Conservation (phyloP, 2,113 vertebrate species). For the Scomber scombrus region DNA sequence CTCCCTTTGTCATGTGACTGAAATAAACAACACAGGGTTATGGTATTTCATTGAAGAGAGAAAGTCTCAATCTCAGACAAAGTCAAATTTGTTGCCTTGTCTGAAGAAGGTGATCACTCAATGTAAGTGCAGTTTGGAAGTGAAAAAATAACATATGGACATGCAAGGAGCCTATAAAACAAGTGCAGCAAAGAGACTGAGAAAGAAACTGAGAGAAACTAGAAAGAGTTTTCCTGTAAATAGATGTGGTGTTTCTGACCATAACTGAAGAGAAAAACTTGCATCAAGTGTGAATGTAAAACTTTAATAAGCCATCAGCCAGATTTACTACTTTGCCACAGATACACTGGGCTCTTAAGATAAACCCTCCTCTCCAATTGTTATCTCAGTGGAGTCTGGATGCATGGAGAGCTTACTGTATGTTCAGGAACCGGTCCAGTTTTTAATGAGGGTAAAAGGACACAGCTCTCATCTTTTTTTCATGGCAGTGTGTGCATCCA, state of each 20-base stretch:
- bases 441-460: conserved; percentile 71
- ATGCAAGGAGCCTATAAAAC: conserved; percentile 38
- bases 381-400: conserved; percentile 31
- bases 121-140: conserved; percentile 40
- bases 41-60: conserved; percentile 21
- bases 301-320: conserved; percentile 61
- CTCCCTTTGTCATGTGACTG: conserved; percentile 16
- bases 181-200: conserved; percentile 9
- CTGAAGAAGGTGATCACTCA: conserved; percentile 58
- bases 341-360: conserved; percentile 50
- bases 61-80: conserved; percentile 22
- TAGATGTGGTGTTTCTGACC: conserved; percentile 33
- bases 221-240: conserved; percentile 32
- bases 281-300: conserved; percentile 49
- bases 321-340: conserved; percentile 45
- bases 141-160: conserved; percentile 25
- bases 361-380: conserved; percentile 40
- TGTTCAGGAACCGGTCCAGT: conserved; percentile 33
- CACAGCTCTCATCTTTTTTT: conserved; percentile 66
- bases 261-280: conserved; percentile 37
- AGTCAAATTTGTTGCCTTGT: conserved; percentile 50
- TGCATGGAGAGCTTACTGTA: conserved; percentile 16
- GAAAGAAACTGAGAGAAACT: no score
- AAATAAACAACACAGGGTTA: conserved; percentile 30
- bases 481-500: conserved; percentile 49